Evolutionary conservation across 1,140 invertebrate genomes (phyloP), one percentile per base, ranked within the genome.

Genomic region (Homalodisca vitripennis): DNA sequence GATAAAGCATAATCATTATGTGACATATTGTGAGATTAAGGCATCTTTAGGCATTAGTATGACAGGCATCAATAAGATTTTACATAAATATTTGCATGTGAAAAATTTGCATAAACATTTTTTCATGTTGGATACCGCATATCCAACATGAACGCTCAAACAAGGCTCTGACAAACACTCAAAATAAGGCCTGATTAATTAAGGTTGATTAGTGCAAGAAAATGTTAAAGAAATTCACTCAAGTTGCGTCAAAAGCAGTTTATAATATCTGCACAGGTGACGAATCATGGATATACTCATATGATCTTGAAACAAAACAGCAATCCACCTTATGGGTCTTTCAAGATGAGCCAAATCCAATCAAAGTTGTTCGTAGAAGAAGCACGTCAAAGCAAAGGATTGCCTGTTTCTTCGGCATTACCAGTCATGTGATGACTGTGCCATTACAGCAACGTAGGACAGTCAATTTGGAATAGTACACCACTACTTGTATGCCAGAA

Each of bases 401-500:
- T 51, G 63, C 68, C 68, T 66, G 71, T 69, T 72, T 71, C 63
- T 72, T 70, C 64, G 64, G 71, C n/a, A 72, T 65, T 65, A 57
- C 47, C 48, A 68, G 62, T 46, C 71, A 72, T 57, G 70, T 63
- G n/a, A 46, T 26, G 17, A 71, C 67, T 22, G 62, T 73, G 32
- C 34, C 71, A 60, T 62, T 72, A 68, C 57, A 66, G 67, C 6
- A 74, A 62, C 70, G 68, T 67, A 71, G 32, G 66, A 75, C 70
- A 20, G 71, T 65, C n/a, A 72, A 72, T 72, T 70, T 69, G 69
- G 69, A 73, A 29, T 74, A 69, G 70, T 73, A 77, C 65, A 74
- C 72, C 6, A 73, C 72, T 26, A 77, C 78, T 64, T 77, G 67
- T 75, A 75, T 73, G 64, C 72, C 74, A 70, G 34, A 73, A 66